These are phyloP conservation scores for Allobates femoralis DNA, from an alignment of 2,797 vertebrate species.

Conservation along the genomic window DNA sequence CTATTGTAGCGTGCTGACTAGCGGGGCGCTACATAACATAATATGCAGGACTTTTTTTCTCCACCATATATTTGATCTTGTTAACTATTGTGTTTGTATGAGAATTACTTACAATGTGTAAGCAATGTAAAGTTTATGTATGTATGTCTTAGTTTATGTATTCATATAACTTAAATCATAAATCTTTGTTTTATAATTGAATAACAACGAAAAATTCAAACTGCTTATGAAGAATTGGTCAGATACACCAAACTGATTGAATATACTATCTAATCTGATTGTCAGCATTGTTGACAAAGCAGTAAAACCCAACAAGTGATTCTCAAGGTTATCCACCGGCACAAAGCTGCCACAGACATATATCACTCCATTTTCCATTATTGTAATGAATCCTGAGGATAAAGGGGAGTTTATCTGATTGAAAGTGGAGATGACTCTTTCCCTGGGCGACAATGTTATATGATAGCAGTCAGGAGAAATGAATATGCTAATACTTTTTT, in stretches of 20 bases:
- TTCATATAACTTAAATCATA: no score
- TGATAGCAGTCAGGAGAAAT: slow-evolving; percentile 28
- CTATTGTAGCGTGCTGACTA: no score
- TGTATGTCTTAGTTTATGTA: no score
- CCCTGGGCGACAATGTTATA: slow-evolving; percentile 48
- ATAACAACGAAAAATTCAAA: background rate
- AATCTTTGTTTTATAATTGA: no score
- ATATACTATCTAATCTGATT: background rate
- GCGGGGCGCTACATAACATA: no score
- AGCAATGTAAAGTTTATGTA: no score
- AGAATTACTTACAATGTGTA: no score
- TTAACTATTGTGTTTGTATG: no score
- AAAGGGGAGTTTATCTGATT: slow-evolving; percentile 49
- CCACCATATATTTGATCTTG: no score
- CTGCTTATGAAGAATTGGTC: background rate
- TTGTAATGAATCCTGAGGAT: slow-evolving; percentile 51
- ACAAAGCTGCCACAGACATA: slow-evolving; percentile 24
- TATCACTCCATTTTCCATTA: slow-evolving; percentile 59
- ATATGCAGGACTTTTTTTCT: no score
- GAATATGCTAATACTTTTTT: slow-evolving; percentile 47
- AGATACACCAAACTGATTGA: background rate
- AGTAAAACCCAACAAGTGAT: slow-evolving; percentile 24
- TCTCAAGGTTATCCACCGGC: slow-evolving; percentile 55
- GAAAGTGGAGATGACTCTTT: slow-evolving; percentile 25
- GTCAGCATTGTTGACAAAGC: slow-evolving; percentile 12